phyloP scores from a whole-genome alignment of 2,888 invertebrate species.

The Labia minor region DNA sequence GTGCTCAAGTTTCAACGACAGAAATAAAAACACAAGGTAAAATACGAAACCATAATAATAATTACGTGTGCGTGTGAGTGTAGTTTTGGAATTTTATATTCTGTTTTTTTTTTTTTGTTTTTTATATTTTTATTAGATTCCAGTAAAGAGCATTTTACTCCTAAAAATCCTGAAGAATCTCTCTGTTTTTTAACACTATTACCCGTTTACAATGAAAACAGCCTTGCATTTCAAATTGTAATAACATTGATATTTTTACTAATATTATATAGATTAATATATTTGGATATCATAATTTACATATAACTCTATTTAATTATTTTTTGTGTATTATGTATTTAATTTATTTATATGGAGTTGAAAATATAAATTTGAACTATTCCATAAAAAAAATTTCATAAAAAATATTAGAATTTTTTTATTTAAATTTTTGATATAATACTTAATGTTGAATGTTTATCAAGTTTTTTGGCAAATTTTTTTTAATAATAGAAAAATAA shows the following conservation, averaged over 20 bases:
- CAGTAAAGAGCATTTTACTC: background rate
- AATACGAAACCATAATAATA: no score
- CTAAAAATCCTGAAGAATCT: background rate
- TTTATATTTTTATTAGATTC: background rate
- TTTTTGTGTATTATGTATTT: no score
- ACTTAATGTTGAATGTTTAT: no score
- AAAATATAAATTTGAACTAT: no score
- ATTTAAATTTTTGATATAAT: no score
- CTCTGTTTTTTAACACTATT: background rate
- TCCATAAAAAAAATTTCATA: no score
- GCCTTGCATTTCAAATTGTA: background rate
- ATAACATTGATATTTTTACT: background rate
- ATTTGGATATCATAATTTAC: background rate
- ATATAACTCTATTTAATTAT: no score
- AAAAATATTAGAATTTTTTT: no score
- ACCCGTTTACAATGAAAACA: background rate
- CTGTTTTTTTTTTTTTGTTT: background rate
- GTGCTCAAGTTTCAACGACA: background rate
- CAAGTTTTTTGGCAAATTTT: no score
- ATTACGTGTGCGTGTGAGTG: no score
- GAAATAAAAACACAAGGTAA: background rate
- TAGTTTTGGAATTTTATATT: background rate
- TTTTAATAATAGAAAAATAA: no score
- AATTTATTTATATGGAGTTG: no score
- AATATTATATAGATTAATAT: background rate